phyloP scores from a whole-genome alignment of 92 coral and sea anemone species.

The Heliopora coerulea region DNA sequence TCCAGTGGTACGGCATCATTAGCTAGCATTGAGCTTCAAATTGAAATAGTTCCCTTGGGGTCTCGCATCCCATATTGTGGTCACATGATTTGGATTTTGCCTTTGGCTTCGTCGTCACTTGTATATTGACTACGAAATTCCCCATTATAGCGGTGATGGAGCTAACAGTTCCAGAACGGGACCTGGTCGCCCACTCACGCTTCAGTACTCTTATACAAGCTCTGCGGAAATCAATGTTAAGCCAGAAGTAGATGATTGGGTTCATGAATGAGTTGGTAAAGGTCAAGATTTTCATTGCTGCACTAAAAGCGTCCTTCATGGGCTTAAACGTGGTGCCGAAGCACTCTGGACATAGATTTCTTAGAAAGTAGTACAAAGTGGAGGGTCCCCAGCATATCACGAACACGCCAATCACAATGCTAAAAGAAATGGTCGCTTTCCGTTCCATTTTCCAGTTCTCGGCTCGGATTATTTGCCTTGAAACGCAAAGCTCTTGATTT shows the following conservation, averaged over 20 bases:
- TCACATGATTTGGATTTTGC: too few species aligned
- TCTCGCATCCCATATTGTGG: too few species aligned
- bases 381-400: constrained; percentile 96
- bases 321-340: constrained; percentile 57
- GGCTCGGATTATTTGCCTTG: constrained; percentile 5
- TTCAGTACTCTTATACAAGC: constrained; percentile 61
- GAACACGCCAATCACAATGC: constrained; percentile 87
- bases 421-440: constrained; percentile 81
- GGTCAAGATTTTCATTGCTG: constrained; percentile 76
- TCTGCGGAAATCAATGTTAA: constrained; percentile 80
- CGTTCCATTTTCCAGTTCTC: constrained; percentile 51
- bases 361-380: constrained; percentile 74
- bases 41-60: too few species aligned
- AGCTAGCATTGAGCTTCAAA: too few species aligned
- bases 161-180: constrained; percentile 24
- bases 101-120: too few species aligned
- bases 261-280: constrained; percentile 82
- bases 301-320: constrained; percentile 55
- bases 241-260: constrained; percentile 95
- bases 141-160: background rate
- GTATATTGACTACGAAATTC: background rate
- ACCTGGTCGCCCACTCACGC: constrained; percentile 17
- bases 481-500: background rate
- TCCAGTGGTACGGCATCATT: too few species aligned
- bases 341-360: constrained; percentile 62